Evolutionary conservation across 1,140 invertebrate species (phyloP).

Genomic region (Panagrolaimus sp.): DNA sequence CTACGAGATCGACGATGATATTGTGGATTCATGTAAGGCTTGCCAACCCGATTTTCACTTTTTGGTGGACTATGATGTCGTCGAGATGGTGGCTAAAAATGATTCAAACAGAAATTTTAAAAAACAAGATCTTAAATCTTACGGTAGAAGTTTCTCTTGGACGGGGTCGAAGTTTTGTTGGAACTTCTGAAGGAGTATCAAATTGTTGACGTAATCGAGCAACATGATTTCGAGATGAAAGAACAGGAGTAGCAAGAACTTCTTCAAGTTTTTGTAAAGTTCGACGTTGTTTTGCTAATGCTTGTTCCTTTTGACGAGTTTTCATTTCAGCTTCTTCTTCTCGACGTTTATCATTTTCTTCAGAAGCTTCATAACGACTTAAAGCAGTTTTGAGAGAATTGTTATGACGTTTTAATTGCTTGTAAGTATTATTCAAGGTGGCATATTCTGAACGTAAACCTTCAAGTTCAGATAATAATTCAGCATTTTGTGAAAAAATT

Average conservation of each 20-base stretch:
- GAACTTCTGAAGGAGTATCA: neutral
- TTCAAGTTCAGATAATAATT: conserved; percentile 57
- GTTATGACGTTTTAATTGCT: conserved; percentile 32
- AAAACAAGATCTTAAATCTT: neutral
- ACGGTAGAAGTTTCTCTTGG: conserved; percentile 3
- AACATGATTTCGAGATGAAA: neutral
- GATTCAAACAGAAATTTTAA: too few species aligned
- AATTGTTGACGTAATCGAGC: conserved; percentile 16
- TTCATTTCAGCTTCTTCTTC: conserved; percentile 24
- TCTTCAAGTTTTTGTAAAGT: conserved; percentile 1
- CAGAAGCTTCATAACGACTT: conserved; percentile 31
- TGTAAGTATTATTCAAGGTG: conserved; percentile 16
- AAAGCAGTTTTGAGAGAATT: conserved; percentile 30
- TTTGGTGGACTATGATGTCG: conserved; percentile 17
- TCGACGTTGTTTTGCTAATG: conserved; percentile 22
- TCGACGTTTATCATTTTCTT: conserved; percentile 22
- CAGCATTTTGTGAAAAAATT: conserved; percentile 60
- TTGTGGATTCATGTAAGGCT: conserved; percentile 35
- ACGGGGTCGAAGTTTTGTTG: conserved; percentile 12
- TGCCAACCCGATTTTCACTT: neutral
- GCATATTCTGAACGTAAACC: conserved; percentile 29
- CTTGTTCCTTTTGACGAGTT: conserved; percentile 25
- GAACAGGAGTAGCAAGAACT: neutral
- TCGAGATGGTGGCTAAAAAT: conserved; percentile 9
- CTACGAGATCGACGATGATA: conserved; percentile 38